A percentile compares a stretch with the other conserved stretches of the same genome.
phyloP scores from a whole-genome alignment of 2,113 vertebrate species.

The Capreolus pygargus region DNA sequence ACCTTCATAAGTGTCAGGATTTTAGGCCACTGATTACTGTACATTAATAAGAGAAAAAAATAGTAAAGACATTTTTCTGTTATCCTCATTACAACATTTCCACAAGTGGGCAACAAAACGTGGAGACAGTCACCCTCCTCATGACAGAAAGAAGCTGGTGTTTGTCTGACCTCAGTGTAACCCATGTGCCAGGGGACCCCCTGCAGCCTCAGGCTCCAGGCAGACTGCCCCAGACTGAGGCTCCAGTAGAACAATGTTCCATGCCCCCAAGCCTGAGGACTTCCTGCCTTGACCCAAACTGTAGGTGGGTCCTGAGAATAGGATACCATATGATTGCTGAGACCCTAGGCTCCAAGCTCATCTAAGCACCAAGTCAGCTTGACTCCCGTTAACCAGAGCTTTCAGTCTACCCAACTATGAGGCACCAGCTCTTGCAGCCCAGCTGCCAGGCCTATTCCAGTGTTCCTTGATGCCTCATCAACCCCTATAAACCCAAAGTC shows the following conservation, averaged over 20 bases:
- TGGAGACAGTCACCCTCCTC: not conserved
- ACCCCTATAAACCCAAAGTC: not conserved
- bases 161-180: not conserved
- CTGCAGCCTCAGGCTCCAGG: not conserved
- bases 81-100: not conserved
- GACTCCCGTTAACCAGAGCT: not conserved
- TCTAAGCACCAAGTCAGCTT: not conserved
- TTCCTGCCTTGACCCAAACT: not conserved
- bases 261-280: not conserved
- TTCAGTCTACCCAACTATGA: not conserved
- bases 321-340: not conserved
- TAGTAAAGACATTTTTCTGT: not conserved
- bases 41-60: not conserved
- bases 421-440: not conserved
- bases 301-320: not conserved
- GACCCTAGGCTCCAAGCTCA: not conserved
- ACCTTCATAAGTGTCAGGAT: not conserved
- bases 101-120: not conserved
- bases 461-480: not conserved
- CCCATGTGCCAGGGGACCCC: accelerated
- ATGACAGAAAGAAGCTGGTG: not conserved
- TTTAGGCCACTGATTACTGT: accelerated
- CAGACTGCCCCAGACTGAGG: not conserved
- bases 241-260: not conserved
- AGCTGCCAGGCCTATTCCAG: not conserved